Conservation (phyloP, 2,888 invertebrate species). For the Microchrysa polita region DNA sequence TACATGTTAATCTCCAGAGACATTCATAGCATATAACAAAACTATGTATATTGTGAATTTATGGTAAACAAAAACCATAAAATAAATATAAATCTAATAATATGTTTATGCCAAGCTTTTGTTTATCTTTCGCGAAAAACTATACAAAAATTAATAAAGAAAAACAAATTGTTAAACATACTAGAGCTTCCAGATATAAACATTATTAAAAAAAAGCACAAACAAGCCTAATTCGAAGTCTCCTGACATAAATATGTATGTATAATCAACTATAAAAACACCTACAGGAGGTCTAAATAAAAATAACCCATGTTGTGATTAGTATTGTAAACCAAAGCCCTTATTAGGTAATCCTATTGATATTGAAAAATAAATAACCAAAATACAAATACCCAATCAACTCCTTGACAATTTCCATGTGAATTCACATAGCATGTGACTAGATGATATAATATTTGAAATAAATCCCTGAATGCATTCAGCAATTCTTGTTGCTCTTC, state of each 20-base stretch:
- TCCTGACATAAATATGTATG: too few species aligned
- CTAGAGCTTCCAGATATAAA: constrained; percentile 42
- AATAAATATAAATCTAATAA: not conserved
- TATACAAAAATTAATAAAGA: not conserved
- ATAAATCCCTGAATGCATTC: too few species aligned
- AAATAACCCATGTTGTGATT: not conserved
- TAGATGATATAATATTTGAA: too few species aligned
- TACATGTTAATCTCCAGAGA: constrained; percentile 1
- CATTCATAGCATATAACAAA: constrained; percentile 1
- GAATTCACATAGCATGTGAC: too few species aligned
- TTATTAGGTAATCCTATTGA: too few species aligned
- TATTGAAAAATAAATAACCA: not conserved
- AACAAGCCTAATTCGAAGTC: constrained; percentile 19
- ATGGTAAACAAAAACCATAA: constrained; percentile 12
- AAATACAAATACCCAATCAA: not conserved
- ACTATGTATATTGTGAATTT: constrained; percentile 23
- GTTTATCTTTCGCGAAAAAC: constrained; percentile 19
- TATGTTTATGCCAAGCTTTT: constrained; percentile 1
- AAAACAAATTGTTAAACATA: constrained; percentile 18
- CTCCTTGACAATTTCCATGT: too few species aligned
- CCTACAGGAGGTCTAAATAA: not conserved
- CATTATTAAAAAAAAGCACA: constrained; percentile 12
- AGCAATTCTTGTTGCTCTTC: too few species aligned
- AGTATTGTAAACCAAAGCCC: not conserved
- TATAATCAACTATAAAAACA: constrained; percentile 9